Percentiles rank a stretch among this genome's conserved stretches.
These are phyloP conservation scores for Callyntrura guangdongensis DNA, from an alignment of 2,888 invertebrate genomes.

Conservation along the genomic window DNA sequence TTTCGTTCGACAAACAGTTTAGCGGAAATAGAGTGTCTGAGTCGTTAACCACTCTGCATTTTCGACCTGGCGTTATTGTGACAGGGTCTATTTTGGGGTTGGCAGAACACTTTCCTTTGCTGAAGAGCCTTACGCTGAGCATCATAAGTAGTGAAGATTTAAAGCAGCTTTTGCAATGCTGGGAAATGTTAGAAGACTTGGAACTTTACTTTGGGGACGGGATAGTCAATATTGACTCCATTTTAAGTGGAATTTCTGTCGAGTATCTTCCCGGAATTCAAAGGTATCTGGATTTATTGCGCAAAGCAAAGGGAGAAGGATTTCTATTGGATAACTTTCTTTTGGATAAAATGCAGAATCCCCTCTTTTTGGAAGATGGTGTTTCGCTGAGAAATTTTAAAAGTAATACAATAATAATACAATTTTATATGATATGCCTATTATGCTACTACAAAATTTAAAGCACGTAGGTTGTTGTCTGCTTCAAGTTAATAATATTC, in stretches of 20 bases:
- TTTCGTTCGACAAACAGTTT: constrained; percentile 64
- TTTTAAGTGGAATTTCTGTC: constrained; percentile 60
- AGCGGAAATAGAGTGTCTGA: constrained; percentile 57
- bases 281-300: constrained; percentile 17
- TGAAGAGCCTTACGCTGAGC: constrained; percentile 69
- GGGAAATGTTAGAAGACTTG: constrained; percentile 68
- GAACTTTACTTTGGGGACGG: constrained; percentile 68
- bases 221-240: constrained; percentile 64
- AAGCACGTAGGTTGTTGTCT: too few relatives aligned
- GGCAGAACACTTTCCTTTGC: constrained; percentile 60
- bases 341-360: constrained; percentile 31
- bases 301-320: constrained; percentile 25
- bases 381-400: constrained; percentile 64
- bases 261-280: constrained; percentile 49
- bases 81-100: constrained; percentile 55
- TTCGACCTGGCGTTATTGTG: constrained; percentile 68
- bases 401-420: constrained; percentile 49
- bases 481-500: too few relatives aligned
- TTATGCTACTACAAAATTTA: too few relatives aligned
- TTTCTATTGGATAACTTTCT: constrained; percentile 36
- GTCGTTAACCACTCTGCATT: constrained; percentile 55
- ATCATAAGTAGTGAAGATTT: constrained; percentile 50
- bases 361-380: constrained; percentile 37
- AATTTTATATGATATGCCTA: too few relatives aligned
- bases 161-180: constrained; percentile 58